Base-by-base conservation (phyloP, 2,113 vertebrate species). In the Gallinago undulata region DNA sequence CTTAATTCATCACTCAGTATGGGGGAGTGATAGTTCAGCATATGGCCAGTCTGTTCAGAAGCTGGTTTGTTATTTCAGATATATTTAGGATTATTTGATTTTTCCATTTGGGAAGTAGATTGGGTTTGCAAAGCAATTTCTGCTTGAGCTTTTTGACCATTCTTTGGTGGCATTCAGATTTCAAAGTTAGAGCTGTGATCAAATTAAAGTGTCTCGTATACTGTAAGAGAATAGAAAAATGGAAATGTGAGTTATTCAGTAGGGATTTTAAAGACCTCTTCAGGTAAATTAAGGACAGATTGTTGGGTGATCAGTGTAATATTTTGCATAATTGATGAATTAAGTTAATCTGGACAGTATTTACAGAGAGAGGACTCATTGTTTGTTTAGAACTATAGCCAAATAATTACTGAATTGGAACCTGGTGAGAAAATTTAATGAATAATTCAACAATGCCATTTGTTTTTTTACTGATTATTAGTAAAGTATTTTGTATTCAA, bases 11-110 rank as follows among this genome's bases (percentile, higher is more conserved):
- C 74, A 47, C 80, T 89, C 45, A 10, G 22, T 50, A 78, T 89
- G 77, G 84, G 73, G 93, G 76, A 94, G 80, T 84, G 94, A 81
- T 84, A 87, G 94, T 69, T 92, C 27, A 94, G 76, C 96, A 96
- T 94, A 95, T 92, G 92, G 84, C 76, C 74, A 62, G 2, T 89
- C 94, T 93, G 69, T 82, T 94, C 80, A 90, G 76, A 89, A 72
- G 62, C 48, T 87, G 28, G 5, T 56, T 88, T 85, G 30, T 68
- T 96, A 59, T 84, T 92, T 93, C 35, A 77, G 76, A 68, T 90
- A 16, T 48, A 68, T 56, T 78, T 68, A 75, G 51, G 79, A 31
- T 48, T 90, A 10, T 60, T 94, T 66, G 28, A 13, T 88, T 93
- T 19, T 75, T 90, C 21, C 39, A 30, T 67, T 92, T 70, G n/a